A percentile compares a stretch with the other conserved stretches of the same genome.
phyloP scores from a whole-genome alignment of 35 echinoderm and acorn worm genomes.

The Ptychodera flava region DNA sequence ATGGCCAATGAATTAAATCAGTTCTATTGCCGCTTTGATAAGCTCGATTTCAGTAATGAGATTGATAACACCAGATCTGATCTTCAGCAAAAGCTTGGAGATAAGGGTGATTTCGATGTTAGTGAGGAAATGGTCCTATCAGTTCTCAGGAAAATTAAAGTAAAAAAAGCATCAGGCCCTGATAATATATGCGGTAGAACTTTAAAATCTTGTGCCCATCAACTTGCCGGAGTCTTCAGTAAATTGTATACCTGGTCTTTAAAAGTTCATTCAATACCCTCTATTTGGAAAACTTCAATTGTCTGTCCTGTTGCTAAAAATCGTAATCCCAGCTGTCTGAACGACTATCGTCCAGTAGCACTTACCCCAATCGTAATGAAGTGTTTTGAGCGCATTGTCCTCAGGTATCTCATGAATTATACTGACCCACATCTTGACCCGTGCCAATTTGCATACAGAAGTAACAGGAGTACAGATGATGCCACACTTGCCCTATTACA shows the following conservation, averaged over 20 bases:
- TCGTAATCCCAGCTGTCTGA: not conserved
- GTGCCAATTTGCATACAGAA: too few species aligned
- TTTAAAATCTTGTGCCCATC: not conserved
- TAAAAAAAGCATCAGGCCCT: not conserved
- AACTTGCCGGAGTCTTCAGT: not conserved
- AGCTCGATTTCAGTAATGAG: not conserved
- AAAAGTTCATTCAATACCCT: not conserved
- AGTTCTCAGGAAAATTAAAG: not conserved
- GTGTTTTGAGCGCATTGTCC: too few species aligned
- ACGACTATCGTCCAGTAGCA: not conserved
- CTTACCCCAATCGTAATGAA: too few species aligned
- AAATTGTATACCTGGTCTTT: not conserved
- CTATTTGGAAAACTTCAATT: not conserved
- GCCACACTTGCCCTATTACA: too few species aligned
- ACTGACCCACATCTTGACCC: too few species aligned
- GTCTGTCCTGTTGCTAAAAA: not conserved
- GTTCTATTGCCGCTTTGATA: conserved; percentile 58
- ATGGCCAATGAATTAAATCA: conserved; percentile 40
- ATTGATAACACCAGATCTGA: not conserved
- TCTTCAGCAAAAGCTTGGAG: not conserved
- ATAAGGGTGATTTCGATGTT: not conserved
- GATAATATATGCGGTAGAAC: not conserved
- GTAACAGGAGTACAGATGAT: too few species aligned
- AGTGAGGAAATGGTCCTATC: not conserved
- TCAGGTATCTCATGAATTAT: too few species aligned